phyloP scores from a whole-genome alignment of 2,113 vertebrate species.

The Heterocephalus glaber region DNA sequence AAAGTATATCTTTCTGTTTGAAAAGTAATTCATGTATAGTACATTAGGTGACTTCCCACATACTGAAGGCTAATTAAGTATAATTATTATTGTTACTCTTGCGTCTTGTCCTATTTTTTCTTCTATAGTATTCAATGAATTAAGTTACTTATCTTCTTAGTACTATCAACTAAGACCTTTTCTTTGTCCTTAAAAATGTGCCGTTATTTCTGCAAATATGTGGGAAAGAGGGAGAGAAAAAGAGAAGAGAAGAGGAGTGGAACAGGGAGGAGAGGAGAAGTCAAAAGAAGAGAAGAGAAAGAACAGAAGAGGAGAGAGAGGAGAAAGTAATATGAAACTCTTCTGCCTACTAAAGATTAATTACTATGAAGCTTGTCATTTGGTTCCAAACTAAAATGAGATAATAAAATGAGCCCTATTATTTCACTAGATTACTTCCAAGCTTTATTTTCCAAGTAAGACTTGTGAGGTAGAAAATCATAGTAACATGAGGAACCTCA shows the following conservation, averaged over 20 bases:
- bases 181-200: neutral
- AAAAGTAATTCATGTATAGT: neutral
- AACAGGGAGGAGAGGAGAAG: neutral
- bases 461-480: neutral
- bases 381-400: neutral
- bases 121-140: neutral
- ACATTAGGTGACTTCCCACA: neutral
- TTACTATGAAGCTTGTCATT: neutral
- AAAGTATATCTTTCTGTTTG: neutral
- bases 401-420: neutral
- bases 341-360: neutral
- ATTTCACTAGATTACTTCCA: neutral
- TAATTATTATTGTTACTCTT: neutral
- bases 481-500: neutral
- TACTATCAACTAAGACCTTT: neutral
- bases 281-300: neutral
- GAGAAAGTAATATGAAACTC: neutral
- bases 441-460: neutral
- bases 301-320: neutral
- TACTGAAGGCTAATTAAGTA: neutral
- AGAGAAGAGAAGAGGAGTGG: neutral
- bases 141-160: neutral
- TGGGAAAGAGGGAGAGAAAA: neutral
- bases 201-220: neutral
- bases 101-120: neutral